Evolutionary conservation across 2,797 vertebrate species (phyloP), one percentile per base, ranked within the genome.

Genomic region (Gobio occitaniae): DNA sequence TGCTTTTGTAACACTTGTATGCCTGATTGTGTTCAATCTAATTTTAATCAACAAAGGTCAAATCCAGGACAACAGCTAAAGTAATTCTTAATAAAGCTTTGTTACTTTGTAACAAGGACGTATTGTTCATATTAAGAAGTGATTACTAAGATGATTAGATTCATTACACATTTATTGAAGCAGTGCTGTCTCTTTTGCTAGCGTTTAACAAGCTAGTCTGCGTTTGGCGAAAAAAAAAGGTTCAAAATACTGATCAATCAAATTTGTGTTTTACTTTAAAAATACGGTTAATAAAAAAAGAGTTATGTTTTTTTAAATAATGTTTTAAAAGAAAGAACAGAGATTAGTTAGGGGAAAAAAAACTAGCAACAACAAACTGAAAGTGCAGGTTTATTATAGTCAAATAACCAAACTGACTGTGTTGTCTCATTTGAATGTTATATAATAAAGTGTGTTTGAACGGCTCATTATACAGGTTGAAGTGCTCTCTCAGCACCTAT

Each of bases 81-180:
- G 50, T 68, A 82, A 82, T 79, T 85, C 87, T 90, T 90, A 90
- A 90, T 90, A 90, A 87, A 81, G 87, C 87, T 88, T 86, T 90
- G 86, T 87, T 87, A 84, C 87, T 81, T 86, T 80, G 41, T 84
- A 87, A 90, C 86, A 87, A 88, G 84, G 85, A 87, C 78, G 70
- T 87, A 90, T 90, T 88, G 88, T 88, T 88, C 89, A 86, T 88
- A 88, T 90, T 86, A 88, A 87, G 86, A 81, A 83, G 82, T 86
- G 82, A 86, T 90, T 88, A 87, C 87, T 78, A 83, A 88, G 87
- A 80, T 85, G 84, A 85, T 85, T 80, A 85, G 77, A 85, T 88
- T 90, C 87, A 90, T 90, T 88, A 90, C 84, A 86, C 89, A 87
- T 88, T 88, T 88, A 86, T 87, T 90, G 88, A 88, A 88, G 86